Evolutionary conservation across 1,140 invertebrate species (phyloP).

Genomic region (Papilio helenus): DNA sequence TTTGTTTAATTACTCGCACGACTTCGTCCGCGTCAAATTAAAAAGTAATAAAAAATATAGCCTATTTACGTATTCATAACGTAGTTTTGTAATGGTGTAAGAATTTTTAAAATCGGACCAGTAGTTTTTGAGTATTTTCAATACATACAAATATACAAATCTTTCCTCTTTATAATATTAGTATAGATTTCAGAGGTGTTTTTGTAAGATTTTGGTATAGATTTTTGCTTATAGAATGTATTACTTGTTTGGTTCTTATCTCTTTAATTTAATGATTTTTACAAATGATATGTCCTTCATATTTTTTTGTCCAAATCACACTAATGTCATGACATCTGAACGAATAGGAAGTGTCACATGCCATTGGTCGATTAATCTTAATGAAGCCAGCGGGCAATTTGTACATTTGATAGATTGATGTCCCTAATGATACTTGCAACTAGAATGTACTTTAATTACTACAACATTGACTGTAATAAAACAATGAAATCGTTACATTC

Average conservation of each 20-base stretch:
- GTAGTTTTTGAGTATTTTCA: too few relatives aligned
- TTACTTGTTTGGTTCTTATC: not conserved
- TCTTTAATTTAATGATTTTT: not conserved
- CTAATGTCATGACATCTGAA: slow-evolving; percentile 8
- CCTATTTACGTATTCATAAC: too few relatives aligned
- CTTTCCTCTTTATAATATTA: too few relatives aligned
- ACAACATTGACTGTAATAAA: not conserved
- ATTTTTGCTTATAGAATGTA: not conserved
- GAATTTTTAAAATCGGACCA: too few relatives aligned
- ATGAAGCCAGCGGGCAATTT: slow-evolving; percentile 12
- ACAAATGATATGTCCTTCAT: not conserved
- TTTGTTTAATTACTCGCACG: too few relatives aligned
- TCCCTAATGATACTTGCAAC: slow-evolving; percentile 15
- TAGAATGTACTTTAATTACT: not conserved
- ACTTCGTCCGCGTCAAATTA: too few relatives aligned
- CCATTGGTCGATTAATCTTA: slow-evolving; percentile 14
- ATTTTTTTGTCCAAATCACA: not conserved
- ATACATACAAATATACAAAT: too few relatives aligned
- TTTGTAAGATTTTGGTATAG: not conserved
- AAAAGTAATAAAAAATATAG: too few relatives aligned
- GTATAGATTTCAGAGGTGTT: too few relatives aligned
- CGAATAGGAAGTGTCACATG: slow-evolving; percentile 4
- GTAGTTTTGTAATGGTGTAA: too few relatives aligned
- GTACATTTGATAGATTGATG: slow-evolving; percentile 5
- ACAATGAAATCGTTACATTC: not conserved